Conservation (phyloP, 2,113 vertebrate species). For the Zosterops hypoxanthus region DNA sequence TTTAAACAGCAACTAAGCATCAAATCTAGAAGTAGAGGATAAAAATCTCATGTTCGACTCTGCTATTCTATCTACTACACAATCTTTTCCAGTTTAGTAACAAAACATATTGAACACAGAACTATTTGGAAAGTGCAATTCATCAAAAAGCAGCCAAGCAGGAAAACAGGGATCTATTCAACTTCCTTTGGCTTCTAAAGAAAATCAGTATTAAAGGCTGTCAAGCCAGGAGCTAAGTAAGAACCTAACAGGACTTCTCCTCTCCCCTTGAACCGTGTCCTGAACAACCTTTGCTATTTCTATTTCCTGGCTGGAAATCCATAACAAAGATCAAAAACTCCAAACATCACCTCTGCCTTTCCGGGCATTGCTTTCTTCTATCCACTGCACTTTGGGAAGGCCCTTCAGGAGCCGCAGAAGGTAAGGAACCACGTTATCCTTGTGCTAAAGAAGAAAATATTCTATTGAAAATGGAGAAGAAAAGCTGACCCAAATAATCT, state of each 20-base stretch:
- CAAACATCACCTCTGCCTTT: conserved; percentile 84
- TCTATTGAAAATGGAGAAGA: not conserved
- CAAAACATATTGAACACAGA: not conserved
- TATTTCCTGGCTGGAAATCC: not conserved
- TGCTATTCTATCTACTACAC: not conserved
- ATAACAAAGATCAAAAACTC: not conserved
- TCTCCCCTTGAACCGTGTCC: not conserved
- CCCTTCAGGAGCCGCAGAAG: conserved; percentile 90
- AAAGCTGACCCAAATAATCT: not conserved
- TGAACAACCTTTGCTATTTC: not conserved
- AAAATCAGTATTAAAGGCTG: not conserved
- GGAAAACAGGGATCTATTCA: not conserved
- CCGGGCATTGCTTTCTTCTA: conserved; percentile 89
- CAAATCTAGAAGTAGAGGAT: not conserved
- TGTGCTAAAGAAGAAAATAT: conserved; percentile 82
- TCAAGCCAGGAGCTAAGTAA: not conserved
- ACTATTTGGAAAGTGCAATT: not conserved
- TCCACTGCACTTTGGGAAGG: conserved; percentile 92
- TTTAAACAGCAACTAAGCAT: not conserved
- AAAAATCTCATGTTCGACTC: not conserved
- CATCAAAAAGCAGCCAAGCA: not conserved
- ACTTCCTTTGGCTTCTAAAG: not conserved
- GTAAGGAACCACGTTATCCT: conserved; percentile 89
- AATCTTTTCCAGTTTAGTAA: not conserved
- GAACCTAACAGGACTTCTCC: not conserved